Percentiles rank a stretch among this genome's conserved stretches.
Conservation (phyloP, 2,888 invertebrate genomes). For the Seira ritae region DNA sequence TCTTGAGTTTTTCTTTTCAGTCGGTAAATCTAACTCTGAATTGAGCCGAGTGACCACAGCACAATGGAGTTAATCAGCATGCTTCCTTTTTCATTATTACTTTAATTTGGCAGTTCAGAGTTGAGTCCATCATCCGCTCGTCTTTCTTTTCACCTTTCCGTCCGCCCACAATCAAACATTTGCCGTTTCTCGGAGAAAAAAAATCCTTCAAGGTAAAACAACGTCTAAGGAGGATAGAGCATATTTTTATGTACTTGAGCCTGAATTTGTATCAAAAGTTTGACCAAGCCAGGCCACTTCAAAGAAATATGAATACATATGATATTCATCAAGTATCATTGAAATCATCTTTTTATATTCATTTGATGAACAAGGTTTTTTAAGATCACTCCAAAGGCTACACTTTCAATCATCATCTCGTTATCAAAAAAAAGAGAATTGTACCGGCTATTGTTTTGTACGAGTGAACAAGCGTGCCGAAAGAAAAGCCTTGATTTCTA, state of each 20-base stretch:
- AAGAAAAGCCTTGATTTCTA: conserved; percentile 26
- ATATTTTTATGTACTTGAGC: background rate
- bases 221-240: no score
- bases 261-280: background rate
- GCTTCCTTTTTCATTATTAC: no score
- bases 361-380: background rate
- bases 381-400: no score
- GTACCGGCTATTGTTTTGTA: conserved; percentile 33
- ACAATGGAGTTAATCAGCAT: no score
- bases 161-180: conserved; percentile 36
- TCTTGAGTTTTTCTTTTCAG: no score
- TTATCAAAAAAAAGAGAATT: no score
- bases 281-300: background rate
- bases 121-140: no score
- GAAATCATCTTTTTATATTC: background rate
- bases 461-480: conserved; percentile 42
- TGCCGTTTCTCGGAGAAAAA: no score
- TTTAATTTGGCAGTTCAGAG: no score
- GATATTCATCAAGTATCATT: background rate
- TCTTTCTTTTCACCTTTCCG: background rate
- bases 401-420: background rate
- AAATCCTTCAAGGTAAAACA: no score
- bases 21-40: no score
- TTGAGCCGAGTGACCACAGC: no score
- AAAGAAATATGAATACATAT: background rate